Conservation (phyloP, 2,797 vertebrate genomes). For the Coilia nasus region DNA sequence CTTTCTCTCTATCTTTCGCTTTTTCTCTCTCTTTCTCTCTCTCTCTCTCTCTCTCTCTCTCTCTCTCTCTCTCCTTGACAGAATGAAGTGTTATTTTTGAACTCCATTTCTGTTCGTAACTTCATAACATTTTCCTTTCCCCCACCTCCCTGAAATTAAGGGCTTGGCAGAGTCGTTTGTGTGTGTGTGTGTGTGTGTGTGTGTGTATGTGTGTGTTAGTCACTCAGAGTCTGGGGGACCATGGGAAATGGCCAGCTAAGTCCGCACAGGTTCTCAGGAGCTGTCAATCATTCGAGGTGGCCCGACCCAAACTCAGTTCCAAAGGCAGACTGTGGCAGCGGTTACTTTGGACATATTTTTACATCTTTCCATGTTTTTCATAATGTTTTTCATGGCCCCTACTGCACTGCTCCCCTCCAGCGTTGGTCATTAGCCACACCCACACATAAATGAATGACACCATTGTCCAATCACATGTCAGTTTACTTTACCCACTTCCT, state of each 20-base stretch:
- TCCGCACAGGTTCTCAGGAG: constrained; percentile 39
- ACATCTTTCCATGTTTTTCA: not conserved
- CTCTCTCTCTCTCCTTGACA: not conserved
- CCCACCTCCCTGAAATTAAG: constrained; percentile 41
- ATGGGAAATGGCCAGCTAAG: constrained; percentile 36
- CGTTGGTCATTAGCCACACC: not conserved
- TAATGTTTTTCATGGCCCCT: not conserved
- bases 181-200: too few relatives aligned
- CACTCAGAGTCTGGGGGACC: constrained; percentile 43
- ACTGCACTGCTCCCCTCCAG: not conserved
- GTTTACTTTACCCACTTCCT: not conserved
- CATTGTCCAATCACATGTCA: constrained; percentile 4
- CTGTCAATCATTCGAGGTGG: constrained; percentile 48
- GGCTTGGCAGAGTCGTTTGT: constrained; percentile 33
- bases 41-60: not conserved
- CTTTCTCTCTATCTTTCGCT: not conserved
- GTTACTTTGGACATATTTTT: constrained; percentile 24
- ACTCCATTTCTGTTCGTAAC: constrained; percentile 56
- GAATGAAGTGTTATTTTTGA: constrained; percentile 53
- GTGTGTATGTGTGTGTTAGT: constrained; percentile 50
- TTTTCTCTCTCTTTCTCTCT: constrained; percentile 2
- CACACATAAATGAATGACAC: constrained; percentile 8
- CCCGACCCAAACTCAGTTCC: constrained; percentile 7
- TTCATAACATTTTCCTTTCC: constrained; percentile 59
- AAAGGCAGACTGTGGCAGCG: constrained; percentile 32